A percentile compares a stretch with the other conserved stretches of the same genome.
Conservation (phyloP, 1,140 invertebrate genomes). For the Solenopsis invicta region DNA sequence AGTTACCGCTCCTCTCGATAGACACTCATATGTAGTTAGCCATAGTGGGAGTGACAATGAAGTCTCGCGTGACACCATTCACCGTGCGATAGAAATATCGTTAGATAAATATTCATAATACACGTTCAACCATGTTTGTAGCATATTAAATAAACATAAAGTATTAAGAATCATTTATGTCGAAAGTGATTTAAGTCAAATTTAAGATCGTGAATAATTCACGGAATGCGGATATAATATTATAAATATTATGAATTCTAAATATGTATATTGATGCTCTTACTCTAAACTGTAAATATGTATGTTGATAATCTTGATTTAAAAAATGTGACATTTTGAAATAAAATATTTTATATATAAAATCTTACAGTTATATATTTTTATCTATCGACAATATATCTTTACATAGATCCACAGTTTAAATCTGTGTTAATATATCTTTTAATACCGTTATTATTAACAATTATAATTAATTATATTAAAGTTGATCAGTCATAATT, state of each 20-base stretch:
- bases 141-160: conserved; percentile 24
- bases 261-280: not conserved
- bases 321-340: no score
- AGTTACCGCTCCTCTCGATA: conserved; percentile 64
- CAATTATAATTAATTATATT: not conserved
- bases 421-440: not conserved
- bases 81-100: conserved; percentile 44
- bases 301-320: no score
- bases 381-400: not conserved
- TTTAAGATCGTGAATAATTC: not conserved
- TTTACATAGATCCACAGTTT: not conserved
- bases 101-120: conserved; percentile 20
- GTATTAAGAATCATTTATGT: not conserved
- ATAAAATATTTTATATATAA: not conserved
- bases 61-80: conserved; percentile 54
- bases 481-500: not conserved
- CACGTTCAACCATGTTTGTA: not conserved
- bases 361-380: not conserved
- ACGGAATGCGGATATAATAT: not conserved
- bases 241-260: not conserved
- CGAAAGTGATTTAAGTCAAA: not conserved
- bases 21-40: conserved; percentile 39
- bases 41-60: conserved; percentile 53
- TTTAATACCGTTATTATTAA: not conserved
- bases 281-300: no score